phyloP scores from a whole-genome alignment of 2,888 invertebrate species.

The Spilarctia lutea region DNA sequence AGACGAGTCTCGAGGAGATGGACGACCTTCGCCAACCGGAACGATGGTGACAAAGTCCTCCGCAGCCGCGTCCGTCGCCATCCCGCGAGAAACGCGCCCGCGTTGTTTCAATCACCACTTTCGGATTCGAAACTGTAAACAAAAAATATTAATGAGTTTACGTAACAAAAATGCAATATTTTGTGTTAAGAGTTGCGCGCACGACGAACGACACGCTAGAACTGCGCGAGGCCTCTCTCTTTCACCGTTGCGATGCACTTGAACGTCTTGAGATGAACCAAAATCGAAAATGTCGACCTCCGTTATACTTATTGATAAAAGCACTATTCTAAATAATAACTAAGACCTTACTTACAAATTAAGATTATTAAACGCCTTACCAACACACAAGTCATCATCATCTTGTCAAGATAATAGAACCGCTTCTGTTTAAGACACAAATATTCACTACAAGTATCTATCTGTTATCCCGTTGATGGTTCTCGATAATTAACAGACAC shows the following conservation, averaged over 20 bases:
- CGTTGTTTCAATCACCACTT: slow-evolving; percentile 64
- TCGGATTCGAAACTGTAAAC: slow-evolving; percentile 74
- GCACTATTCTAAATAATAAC: slow-evolving; percentile 49
- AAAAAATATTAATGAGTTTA: slow-evolving; percentile 77
- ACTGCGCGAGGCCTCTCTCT: slow-evolving; percentile 77
- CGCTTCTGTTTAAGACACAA: slow-evolving; percentile 39
- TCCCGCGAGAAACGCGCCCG: slow-evolving; percentile 75
- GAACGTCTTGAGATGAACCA: slow-evolving; percentile 66
- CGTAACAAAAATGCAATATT: slow-evolving; percentile 73
- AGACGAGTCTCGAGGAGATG: slow-evolving; percentile 67
- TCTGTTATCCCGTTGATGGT: slow-evolving; percentile 37
- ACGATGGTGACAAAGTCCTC: slow-evolving; percentile 88
- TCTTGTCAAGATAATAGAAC: slow-evolving; percentile 18
- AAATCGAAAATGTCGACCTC: slow-evolving; percentile 47
- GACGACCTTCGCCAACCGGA: slow-evolving; percentile 84
- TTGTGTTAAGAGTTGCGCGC: slow-evolving; percentile 60
- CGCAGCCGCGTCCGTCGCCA: slow-evolving; percentile 79
- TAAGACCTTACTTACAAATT: slow-evolving; percentile 24
- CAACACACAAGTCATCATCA: slow-evolving; percentile 22
- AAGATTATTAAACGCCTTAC: slow-evolving; percentile 14
- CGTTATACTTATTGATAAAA: slow-evolving; percentile 47
- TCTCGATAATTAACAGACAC: slow-evolving; percentile 45
- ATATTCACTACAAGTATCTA: slow-evolving; percentile 33
- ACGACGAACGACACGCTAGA: slow-evolving; percentile 68
- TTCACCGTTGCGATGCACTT: slow-evolving; percentile 75